Conservation (phyloP, 1,140 invertebrate genomes). For the Callitettix versicolor region DNA sequence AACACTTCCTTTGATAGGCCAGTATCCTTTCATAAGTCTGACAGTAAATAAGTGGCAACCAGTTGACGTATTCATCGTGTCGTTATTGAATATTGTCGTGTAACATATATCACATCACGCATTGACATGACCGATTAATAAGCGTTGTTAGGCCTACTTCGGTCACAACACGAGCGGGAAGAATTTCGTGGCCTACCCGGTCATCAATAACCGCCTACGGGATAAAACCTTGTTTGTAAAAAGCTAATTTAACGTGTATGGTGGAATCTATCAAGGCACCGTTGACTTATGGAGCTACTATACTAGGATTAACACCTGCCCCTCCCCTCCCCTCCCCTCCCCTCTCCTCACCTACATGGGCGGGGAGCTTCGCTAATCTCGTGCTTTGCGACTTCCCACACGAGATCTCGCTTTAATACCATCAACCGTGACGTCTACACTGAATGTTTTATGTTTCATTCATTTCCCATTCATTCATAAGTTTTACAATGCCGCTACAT, state of each 20-base stretch:
- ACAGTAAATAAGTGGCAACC: too few species aligned
- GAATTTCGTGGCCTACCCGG: neutral
- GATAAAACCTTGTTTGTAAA: too few species aligned
- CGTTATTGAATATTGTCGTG: too few species aligned
- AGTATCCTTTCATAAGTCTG: too few species aligned
- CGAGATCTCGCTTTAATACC: conserved; percentile 5
- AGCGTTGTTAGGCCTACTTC: neutral
- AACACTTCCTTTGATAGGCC: too few species aligned
- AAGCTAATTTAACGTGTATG: neutral
- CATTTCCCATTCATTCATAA: conserved; percentile 13
- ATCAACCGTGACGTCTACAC: conserved; percentile 7
- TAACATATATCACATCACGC: neutral
- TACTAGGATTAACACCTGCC: conserved; percentile 6
- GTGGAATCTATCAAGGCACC: conserved; percentile 4
- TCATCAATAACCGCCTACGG: conserved; percentile 6
- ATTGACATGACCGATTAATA: conserved; percentile 5
- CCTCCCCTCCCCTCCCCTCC: neutral
- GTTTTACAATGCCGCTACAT: neutral
- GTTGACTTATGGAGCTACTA: conserved; percentile 12
- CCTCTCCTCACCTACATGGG: neutral
- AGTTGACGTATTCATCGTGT: too few species aligned
- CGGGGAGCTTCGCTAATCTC: neutral
- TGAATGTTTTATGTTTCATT: conserved; percentile 14
- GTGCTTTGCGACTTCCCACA: conserved; percentile 3
- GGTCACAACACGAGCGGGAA: neutral